Conservation (phyloP, 2,113 vertebrate genomes). For the Stegostoma tigrinum region DNA sequence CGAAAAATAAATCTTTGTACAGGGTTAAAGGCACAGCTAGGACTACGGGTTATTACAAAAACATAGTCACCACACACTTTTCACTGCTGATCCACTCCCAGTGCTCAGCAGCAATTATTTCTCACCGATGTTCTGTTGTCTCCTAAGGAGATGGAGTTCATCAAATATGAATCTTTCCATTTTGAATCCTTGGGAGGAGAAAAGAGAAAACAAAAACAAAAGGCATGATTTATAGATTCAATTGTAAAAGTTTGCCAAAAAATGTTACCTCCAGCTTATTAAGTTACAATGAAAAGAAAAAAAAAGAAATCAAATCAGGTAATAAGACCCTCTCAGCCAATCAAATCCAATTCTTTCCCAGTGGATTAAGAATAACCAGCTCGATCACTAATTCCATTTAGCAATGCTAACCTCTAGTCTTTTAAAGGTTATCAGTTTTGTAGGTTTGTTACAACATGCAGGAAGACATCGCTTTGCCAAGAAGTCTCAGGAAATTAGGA, state of each 20-base stretch:
- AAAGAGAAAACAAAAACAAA: background rate
- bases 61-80: background rate
- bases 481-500: background rate
- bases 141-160: background rate
- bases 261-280: background rate
- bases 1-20: slow-evolving; percentile 9
- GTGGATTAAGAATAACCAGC: no score
- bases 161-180: slow-evolving; percentile 15
- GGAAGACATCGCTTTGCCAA: background rate
- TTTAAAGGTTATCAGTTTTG: no score
- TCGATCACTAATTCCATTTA: background rate
- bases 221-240: background rate
- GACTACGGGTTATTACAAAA: background rate
- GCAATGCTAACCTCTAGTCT: background rate
- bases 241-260: background rate
- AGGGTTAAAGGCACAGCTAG: background rate
- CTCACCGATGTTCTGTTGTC: background rate
- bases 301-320: background rate
- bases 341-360: background rate
- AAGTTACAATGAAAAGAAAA: background rate
- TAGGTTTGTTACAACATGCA: background rate
- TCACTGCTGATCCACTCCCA: background rate
- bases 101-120: background rate
- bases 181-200: background rate
- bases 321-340: background rate